Evolutionary conservation across 2,888 invertebrate species (phyloP).

Genomic region (Taphrorychus bicolor): DNA sequence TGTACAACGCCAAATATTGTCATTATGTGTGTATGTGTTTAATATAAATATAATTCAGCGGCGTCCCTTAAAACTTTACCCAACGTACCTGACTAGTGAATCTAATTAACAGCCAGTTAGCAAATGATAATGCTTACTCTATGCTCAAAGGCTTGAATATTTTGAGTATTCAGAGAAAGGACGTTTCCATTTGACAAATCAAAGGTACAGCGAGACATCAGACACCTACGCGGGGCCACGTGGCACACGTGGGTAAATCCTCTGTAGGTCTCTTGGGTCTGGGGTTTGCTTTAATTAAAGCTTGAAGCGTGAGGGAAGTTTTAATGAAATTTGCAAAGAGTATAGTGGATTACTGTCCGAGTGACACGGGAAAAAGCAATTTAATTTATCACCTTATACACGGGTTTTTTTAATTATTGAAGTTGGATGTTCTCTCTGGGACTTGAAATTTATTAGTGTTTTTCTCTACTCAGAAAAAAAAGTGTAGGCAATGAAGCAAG

Average conservation of each 20-base stretch:
- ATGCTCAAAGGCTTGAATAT: too few species aligned
- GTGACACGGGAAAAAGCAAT: neutral
- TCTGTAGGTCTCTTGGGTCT: neutral
- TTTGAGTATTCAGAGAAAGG: neutral
- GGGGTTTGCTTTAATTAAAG: neutral
- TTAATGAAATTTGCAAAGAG: constrained; percentile 2
- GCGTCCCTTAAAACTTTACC: too few species aligned
- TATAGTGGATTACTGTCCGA: neutral
- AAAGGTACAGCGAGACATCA: neutral
- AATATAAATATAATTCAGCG: too few species aligned
- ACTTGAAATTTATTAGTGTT: neutral
- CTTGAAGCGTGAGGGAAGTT: neutral
- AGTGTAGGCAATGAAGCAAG: too few species aligned
- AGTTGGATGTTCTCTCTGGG: neutral
- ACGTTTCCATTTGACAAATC: neutral
- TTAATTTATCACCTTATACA: neutral
- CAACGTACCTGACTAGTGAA: too few species aligned
- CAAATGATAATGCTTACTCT: too few species aligned
- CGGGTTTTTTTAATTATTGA: neutral
- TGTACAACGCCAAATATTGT: too few species aligned
- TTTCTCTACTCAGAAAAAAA: too few species aligned
- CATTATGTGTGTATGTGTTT: too few species aligned
- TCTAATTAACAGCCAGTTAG: too few species aligned
- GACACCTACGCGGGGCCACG: neutral
- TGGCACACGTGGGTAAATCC: constrained; percentile 1